These are phyloP conservation scores for Brachyptera putata DNA, from an alignment of 2,888 invertebrate genomes.

Conservation along the genomic window DNA sequence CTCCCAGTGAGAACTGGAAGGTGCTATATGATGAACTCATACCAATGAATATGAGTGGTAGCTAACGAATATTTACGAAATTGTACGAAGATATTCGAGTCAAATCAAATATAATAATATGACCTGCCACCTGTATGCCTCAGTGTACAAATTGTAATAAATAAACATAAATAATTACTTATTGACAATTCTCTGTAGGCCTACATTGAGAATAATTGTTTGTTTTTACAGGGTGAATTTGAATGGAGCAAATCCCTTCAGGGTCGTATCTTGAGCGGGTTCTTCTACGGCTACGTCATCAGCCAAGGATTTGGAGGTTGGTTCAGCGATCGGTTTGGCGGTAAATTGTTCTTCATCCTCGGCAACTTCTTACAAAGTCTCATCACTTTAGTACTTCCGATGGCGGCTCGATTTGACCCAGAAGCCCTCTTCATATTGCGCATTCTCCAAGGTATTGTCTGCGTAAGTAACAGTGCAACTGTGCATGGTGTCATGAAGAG, in stretches of 20 bases:
- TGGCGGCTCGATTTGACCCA: constrained; percentile 44
- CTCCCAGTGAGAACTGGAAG: no score
- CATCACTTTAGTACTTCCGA: constrained; percentile 47
- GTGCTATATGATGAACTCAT: no score
- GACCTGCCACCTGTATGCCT: no score
- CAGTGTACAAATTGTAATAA: no score
- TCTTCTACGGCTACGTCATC: constrained; percentile 51
- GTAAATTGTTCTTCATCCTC: constrained; percentile 43
- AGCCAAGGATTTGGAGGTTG: constrained; percentile 45
- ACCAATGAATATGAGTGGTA: no score
- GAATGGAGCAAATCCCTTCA: constrained; percentile 51
- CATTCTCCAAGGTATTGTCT: constrained; percentile 47
- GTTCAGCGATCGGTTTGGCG: constrained; percentile 45
- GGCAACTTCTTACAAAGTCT: constrained; percentile 43
- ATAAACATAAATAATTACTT: no score
- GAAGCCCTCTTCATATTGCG: constrained; percentile 43
- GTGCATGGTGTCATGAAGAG: no score
- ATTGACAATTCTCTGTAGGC: no score
- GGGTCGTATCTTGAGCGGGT: constrained; percentile 50
- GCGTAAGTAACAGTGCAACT: constrained; percentile 45
- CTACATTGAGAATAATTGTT: no score
- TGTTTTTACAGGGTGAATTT: constrained; percentile 45
- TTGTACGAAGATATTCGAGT: no score
- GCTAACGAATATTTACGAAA: no score
- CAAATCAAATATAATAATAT: no score